Evolutionary conservation across 2,797 vertebrate species (phyloP).

Genomic region (Cacajao melanocephalus): DNA sequence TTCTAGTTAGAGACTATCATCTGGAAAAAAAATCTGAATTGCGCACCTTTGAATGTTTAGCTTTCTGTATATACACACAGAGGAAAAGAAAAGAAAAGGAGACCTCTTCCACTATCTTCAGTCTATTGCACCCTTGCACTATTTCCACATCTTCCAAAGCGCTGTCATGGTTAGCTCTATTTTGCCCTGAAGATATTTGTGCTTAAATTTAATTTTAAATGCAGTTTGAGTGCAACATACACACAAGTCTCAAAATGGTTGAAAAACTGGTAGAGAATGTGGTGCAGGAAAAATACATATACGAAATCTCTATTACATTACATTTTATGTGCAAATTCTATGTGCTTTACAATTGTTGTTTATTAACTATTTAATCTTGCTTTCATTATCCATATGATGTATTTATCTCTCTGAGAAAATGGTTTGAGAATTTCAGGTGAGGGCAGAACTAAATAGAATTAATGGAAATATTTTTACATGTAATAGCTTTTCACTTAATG

Average conservation of each 20-base stretch:
- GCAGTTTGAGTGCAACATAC: background rate
- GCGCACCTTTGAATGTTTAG: background rate
- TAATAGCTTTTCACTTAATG: background rate
- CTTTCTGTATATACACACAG: background rate
- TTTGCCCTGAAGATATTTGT: background rate
- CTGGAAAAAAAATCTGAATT: background rate
- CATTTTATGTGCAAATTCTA: background rate
- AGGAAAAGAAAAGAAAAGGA: background rate
- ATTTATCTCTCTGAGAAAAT: constrained; percentile 40
- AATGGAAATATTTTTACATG: constrained; percentile 45
- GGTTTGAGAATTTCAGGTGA: background rate
- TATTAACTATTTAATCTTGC: constrained; percentile 22
- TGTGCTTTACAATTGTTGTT: background rate
- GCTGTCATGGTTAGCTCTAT: background rate
- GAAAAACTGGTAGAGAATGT: constrained; percentile 33
- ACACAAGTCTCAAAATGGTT: background rate
- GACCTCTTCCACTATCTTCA: background rate
- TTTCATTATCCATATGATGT: constrained; percentile 31
- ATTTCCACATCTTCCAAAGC: background rate
- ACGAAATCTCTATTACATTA: background rate
- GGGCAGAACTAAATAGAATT: constrained; percentile 42
- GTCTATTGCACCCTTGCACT: background rate
- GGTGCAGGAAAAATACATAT: background rate
- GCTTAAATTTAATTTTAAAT: constrained; percentile 44
- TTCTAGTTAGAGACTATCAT: background rate